Evolutionary conservation across 2,888 invertebrate species (phyloP).

Genomic region (Bedellia somnulentella): DNA sequence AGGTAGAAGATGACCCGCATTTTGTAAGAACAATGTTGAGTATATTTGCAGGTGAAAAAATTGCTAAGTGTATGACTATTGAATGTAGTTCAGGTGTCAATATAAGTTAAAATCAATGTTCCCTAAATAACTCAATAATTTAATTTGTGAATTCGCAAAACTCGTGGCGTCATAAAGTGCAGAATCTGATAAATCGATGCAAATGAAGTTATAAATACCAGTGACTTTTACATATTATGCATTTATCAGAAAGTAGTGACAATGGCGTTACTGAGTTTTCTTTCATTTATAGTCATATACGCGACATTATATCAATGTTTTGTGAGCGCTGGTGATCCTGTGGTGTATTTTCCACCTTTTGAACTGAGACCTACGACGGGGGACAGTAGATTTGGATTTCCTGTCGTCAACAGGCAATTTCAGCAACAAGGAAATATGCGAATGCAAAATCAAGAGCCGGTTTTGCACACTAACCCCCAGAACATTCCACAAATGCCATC

Average conservation of each 20-base stretch:
- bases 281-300: too few species aligned
- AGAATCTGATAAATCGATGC: conserved; percentile 1
- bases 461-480: background rate
- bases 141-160: too few species aligned
- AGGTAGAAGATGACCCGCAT: conserved; percentile 35
- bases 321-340: conserved; percentile 3
- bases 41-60: conserved; percentile 41
- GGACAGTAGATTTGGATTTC: conserved; percentile 4
- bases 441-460: too few species aligned
- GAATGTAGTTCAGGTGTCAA: conserved; percentile 47
- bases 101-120: conserved; percentile 37
- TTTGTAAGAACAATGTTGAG: conserved; percentile 39
- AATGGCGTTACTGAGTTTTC: too few species aligned
- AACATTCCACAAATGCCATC: background rate
- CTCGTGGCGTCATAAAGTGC: too few species aligned
- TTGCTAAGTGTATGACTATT: conserved; percentile 49
- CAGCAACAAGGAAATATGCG: too few species aligned
- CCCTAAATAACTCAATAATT: conserved; percentile 1
- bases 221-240: too few species aligned
- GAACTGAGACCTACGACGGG: conserved; percentile 19
- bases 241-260: too few species aligned
- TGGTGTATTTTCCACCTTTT: conserved; percentile 19
- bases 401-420: background rate
- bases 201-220: conserved; percentile 4
- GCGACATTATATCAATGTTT: background rate